Evolutionary conservation across 2,797 vertebrate genomes (phyloP), one percentile per base, ranked within the genome.

Genomic region (Sebastes alutus): DNA sequence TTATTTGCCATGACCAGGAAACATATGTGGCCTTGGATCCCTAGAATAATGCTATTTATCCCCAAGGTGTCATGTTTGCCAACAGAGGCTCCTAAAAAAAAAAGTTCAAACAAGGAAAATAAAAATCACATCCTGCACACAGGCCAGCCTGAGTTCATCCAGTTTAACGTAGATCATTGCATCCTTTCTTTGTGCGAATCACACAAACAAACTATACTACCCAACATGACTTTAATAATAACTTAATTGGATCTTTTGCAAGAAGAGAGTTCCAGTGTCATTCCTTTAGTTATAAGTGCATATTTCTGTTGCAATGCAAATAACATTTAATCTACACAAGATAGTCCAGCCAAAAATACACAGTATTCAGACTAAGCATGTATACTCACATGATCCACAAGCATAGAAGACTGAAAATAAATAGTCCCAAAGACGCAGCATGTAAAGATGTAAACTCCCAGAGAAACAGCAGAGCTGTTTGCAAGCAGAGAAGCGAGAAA

Each of bases 371-470:
- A 74, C 12, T 20, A 18, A 35, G 7, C 1, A 4, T 33, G 22
- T 73, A 78, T 93, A 96, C 96, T 96, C 79, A 96, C 96, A 80
- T 83, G 76, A 79, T 80, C 72, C 68, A 73, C 14, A 76, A n/a
- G 27, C 68, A 82, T 78, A 59, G 77, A 61, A 64, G 54, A 80
- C n/a, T 20, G 33, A 55, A 74, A 25, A 78, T 8, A 23, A 75
- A 64, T 77, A 78, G 30, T 83, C 60, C 82, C 84, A 84, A 80
- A 88, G 29, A 33, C 25, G 23, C 59, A 27, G 42, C 64, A 58
- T 27, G 67, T 25, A 33, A 52, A 52, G 74, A 58, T 72, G 63
- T 78, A 85, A 80, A 88, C 65, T 88, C 80, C 77, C 70, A 75
- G 54, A 72, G 64, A 78, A 74, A 77, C 65, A 76, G 29, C 58